Evolutionary conservation across 1,140 invertebrate species (phyloP), one percentile per base, ranked within the genome.

Genomic region (Tetranychus cinnabarinus): DNA sequence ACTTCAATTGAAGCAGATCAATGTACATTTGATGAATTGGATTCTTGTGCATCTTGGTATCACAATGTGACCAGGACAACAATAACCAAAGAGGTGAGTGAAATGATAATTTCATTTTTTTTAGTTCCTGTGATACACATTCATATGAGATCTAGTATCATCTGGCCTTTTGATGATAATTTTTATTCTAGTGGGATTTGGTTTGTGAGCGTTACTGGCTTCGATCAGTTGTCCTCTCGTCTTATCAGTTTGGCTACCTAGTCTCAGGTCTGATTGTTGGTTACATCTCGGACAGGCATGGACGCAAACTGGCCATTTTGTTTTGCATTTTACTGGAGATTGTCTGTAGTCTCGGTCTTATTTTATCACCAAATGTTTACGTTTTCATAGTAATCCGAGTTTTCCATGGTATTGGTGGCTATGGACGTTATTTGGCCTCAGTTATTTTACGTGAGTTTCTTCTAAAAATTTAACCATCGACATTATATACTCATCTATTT

Each of bases 261-360:
- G 65, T 85, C 64, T 85, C 46, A 10, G 31, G 31, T 54, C 78
- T 87, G 45, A 71, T 84, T 42, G 84, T 88, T 69, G 84, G 85
- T n/a, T 78, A 81, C 63, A 70, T 88, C 56, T 84, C 85, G 1
- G 86, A 90, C 70, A 88, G 83, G 75, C 81, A 69, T 70, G 68
- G 64, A 3, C 46, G 64, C 33, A n/a, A 31, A 34, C 31, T 37
- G 15, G 63, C 67, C 63, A 2, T 62, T 61, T 42, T 62, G 65
- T 12, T 68, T 63, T 66, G 50, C 65, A n/a, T 56, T 36, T 42
- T 33, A 23, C 35, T 64, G 33, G 55, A 52, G 60, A 34, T 63
- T 47, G 15, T 57, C 1, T 13, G 47, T 39, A 56, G 45, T 50
- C 37, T 65, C 56, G 42, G 13, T 34, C 48, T 13, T 7, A 12